Evolutionary conservation across 2,888 invertebrate species (phyloP), one percentile per base, ranked within the genome.

Genomic region (Cartodere bifasciata): DNA sequence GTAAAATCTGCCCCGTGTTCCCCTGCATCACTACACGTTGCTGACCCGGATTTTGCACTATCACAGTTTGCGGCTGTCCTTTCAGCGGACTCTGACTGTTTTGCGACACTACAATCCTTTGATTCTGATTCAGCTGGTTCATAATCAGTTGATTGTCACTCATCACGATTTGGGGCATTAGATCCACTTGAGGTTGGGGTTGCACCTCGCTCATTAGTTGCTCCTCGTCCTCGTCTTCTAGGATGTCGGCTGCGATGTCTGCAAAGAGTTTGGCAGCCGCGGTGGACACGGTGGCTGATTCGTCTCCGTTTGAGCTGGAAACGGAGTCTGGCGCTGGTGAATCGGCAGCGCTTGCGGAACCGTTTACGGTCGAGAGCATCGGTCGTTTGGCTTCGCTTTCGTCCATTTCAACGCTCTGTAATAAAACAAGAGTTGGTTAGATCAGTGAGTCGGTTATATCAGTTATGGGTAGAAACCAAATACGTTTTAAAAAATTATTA

Each of bases 231-330:
- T 85, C 86, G 45, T 85, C 86, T 50, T 84, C 84, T 11, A 86
- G 64, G 27, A 83, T 82, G 17, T 84, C 84, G 0, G 85, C 86
- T 1, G 85, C 86, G 28, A 86, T 65, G 15, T 85, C 85, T 0
- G 86, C 85, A 50, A 86, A 86, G 13, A 86, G 60, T 58, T 86
- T 85, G 0, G 85, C 86, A 0, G 86, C 86, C 4, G 82, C 83
- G 32, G 83, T 83, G 0, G 85, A 85, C 0, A 78, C 79, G 2
- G 72, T 71, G 16, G 70, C 70, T 40, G n/a, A n/a, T n/a, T 69
- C 58, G 1, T 68, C 65, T 2, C 64, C 62, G 35, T 65, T 64
- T 7, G 57, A 56, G 37, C 55, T 63, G 2, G 63, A 59, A 13
- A 63, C 62, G 4, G 65, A 58, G 38, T 60, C 64, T 2, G 63